Conservation (phyloP, 2,888 invertebrate species). For the Alcis repandata region DNA sequence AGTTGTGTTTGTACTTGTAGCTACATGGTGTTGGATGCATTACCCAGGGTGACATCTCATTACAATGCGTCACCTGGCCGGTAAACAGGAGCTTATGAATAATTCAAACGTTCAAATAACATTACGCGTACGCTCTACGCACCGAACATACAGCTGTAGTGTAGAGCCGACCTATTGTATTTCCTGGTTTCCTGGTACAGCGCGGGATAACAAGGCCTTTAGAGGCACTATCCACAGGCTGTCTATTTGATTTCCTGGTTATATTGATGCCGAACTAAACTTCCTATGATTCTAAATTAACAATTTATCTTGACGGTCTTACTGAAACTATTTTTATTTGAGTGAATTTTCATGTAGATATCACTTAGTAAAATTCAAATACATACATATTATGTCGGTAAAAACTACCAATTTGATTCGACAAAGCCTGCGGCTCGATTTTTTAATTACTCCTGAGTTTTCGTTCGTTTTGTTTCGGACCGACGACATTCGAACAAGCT, state of each 20-base stretch:
- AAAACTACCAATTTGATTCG: too few species aligned
- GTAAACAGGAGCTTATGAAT: constrained; percentile 44
- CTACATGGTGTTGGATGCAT: constrained; percentile 16
- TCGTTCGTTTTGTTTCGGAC: too few species aligned
- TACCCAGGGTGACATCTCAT: constrained; percentile 38
- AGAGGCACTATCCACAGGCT: background rate
- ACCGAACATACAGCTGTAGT: background rate
- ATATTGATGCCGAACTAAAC: background rate
- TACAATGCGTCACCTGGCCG: constrained; percentile 41
- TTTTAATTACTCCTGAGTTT: too few species aligned
- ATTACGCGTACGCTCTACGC: constrained; percentile 34
- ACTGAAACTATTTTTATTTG: too few species aligned
- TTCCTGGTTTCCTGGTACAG: constrained; percentile 22
- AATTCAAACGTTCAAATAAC: constrained; percentile 41
- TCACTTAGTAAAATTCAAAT: too few species aligned
- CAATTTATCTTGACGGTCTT: too few species aligned
- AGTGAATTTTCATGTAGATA: too few species aligned
- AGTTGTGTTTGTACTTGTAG: background rate
- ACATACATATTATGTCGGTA: too few species aligned
- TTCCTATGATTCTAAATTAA: too few species aligned
- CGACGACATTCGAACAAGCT: too few species aligned
- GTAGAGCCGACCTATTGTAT: constrained; percentile 10
- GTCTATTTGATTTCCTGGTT: background rate
- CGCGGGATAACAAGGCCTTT: background rate
- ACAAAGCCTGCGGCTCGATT: too few species aligned